Evolutionary conservation across 23 tunicate species (phyloP).

Genomic region (Botrylloides violaceus): DNA sequence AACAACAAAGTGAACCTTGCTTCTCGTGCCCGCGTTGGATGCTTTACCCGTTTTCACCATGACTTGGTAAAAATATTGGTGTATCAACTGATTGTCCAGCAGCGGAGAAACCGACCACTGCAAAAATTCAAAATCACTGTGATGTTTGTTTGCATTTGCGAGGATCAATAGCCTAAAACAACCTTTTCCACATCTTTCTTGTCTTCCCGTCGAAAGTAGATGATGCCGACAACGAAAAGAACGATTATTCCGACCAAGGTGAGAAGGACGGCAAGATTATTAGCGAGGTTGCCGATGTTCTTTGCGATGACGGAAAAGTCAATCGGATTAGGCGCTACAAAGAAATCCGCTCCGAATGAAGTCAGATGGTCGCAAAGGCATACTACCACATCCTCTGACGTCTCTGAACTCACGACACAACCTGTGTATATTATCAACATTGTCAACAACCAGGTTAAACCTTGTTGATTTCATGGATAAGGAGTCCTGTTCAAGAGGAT

Average conservation of each 20-base stretch:
- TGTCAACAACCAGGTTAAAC: too few relatives aligned
- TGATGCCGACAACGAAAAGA: conserved; percentile 49
- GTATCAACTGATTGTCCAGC: conserved; percentile 51
- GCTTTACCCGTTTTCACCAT: conserved; percentile 44
- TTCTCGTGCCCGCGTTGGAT: conserved; percentile 45
- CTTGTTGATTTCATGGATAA: too few relatives aligned
- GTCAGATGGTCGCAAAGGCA: conserved; percentile 78
- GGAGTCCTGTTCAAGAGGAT: too few relatives aligned
- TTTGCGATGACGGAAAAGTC: conserved; percentile 49
- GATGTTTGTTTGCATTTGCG: too few relatives aligned
- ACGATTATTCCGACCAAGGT: conserved; percentile 53
- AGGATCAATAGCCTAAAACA: too few relatives aligned
- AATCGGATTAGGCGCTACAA: conserved; percentile 83
- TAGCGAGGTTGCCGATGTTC: conserved; percentile 47
- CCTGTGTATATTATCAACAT: too few relatives aligned
- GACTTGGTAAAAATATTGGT: conserved; percentile 63
- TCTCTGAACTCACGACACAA: conserved; percentile 49
- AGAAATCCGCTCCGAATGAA: conserved; percentile 64
- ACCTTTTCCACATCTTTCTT: conserved; percentile 67
- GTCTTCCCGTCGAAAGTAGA: conserved; percentile 53
- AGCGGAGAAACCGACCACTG: conserved; percentile 67
- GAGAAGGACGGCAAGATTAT: conserved; percentile 59
- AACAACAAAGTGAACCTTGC: conserved; percentile 47
- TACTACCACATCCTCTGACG: conserved; percentile 26
- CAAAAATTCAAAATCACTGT: too few relatives aligned